These are phyloP conservation scores for Upupa epops DNA, from an alignment of 2,113 vertebrate genomes.

Conservation along the genomic window DNA sequence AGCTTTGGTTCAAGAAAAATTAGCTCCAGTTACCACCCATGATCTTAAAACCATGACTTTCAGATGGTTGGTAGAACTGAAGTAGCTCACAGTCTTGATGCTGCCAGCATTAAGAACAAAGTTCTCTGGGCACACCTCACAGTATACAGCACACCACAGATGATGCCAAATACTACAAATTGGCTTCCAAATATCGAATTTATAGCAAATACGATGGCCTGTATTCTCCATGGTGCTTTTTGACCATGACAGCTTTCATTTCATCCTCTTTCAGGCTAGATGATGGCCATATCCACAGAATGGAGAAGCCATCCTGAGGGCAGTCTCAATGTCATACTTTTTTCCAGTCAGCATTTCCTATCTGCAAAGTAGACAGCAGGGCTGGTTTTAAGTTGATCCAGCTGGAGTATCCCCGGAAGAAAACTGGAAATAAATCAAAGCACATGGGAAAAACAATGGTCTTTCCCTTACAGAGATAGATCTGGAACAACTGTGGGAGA, in stretches of 20 bases:
- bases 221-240: background rate
- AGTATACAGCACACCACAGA: background rate
- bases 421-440: background rate
- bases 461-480: background rate
- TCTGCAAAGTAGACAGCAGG: background rate
- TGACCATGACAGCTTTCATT: background rate
- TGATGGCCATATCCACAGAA: background rate
- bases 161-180: background rate
- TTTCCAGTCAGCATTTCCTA: background rate
- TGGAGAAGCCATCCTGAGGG: background rate
- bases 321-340: rapidly evolving
- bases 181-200: background rate
- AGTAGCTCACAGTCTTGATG: background rate
- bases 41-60: background rate
- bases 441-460: background rate
- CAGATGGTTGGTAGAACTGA: background rate
- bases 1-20: background rate
- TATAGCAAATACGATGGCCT: background rate
- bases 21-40: background rate
- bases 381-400: constrained; percentile 14
- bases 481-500: constrained; percentile 18
- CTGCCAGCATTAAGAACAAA: background rate
- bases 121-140: background rate
- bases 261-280: background rate
- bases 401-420: background rate